Conservation (phyloP, 2,113 vertebrate genomes). For the Chionomys nivalis region DNA sequence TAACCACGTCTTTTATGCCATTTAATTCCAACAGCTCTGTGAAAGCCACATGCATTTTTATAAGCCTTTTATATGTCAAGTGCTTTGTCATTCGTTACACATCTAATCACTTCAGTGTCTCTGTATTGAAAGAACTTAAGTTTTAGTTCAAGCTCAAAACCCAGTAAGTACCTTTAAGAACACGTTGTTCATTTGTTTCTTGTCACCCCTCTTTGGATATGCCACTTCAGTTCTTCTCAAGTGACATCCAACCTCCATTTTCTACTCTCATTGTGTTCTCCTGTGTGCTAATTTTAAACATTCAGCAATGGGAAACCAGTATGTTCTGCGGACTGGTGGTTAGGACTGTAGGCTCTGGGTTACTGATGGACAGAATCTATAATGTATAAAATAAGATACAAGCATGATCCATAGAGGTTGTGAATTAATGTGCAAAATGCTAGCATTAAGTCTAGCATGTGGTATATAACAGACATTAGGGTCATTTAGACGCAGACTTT, state of each 20-base stretch:
- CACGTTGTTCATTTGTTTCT: background rate
- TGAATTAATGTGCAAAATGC: conserved; percentile 5
- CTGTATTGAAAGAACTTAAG: background rate
- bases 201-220: background rate
- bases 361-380: background rate
- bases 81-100: background rate
- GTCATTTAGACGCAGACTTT: conserved; percentile 33
- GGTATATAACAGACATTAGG: background rate
- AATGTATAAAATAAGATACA: background rate
- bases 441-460: background rate
- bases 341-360: background rate
- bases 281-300: conserved; percentile 36
- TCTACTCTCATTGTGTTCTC: background rate
- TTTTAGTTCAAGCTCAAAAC: conserved; percentile 13
- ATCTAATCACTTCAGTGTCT: background rate
- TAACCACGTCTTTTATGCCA: background rate
- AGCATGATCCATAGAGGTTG: background rate
- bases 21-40: background rate
- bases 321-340: background rate
- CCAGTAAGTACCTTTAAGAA: background rate
- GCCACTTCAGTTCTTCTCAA: background rate
- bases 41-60: background rate
- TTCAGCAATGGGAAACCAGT: background rate
- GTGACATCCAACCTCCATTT: background rate
- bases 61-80: background rate